A percentile compares a stretch with the other conserved stretches of the same genome.
These are phyloP conservation scores for Lasioglossum marginatum DNA, from an alignment of 2,888 invertebrate species.

Conservation along the genomic window DNA sequence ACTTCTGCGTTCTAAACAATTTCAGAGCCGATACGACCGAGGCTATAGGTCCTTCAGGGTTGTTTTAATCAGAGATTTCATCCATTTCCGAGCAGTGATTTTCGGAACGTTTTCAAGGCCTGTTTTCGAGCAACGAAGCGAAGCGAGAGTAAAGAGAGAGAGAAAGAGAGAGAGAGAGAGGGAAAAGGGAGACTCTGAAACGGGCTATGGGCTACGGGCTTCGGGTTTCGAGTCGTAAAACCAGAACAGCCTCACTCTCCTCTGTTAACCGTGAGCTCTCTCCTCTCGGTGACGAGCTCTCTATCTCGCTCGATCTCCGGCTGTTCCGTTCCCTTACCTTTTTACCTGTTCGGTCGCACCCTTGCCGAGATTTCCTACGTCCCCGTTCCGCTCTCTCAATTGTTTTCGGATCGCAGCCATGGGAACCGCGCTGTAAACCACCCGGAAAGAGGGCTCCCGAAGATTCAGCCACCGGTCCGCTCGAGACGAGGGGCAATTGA, in stretches of 20 bases:
- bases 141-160: neutral
- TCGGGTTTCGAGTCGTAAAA: constrained; percentile 80
- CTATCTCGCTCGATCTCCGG: constrained; percentile 36
- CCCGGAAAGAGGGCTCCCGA: constrained; percentile 31
- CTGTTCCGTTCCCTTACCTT: constrained; percentile 36
- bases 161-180: neutral
- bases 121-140: constrained; percentile 20
- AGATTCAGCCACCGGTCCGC: constrained; percentile 31
- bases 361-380: constrained; percentile 57
- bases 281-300: constrained; percentile 17
- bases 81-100: neutral
- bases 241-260: constrained; percentile 66
- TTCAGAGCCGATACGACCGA: no score
- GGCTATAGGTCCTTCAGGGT: no score
- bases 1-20: no score
- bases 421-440: constrained; percentile 61
- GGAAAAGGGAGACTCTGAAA: constrained; percentile 26
- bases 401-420: constrained; percentile 70
- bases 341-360: constrained; percentile 36
- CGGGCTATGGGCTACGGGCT: constrained; percentile 60
- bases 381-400: constrained; percentile 55
- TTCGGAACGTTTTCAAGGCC: neutral
- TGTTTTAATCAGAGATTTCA: neutral
- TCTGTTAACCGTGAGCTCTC: constrained; percentile 18
- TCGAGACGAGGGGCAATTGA: constrained; percentile 33